These are phyloP conservation scores for Tenthredo notha DNA, from an alignment of 2,888 invertebrate species.

Conservation along the genomic window DNA sequence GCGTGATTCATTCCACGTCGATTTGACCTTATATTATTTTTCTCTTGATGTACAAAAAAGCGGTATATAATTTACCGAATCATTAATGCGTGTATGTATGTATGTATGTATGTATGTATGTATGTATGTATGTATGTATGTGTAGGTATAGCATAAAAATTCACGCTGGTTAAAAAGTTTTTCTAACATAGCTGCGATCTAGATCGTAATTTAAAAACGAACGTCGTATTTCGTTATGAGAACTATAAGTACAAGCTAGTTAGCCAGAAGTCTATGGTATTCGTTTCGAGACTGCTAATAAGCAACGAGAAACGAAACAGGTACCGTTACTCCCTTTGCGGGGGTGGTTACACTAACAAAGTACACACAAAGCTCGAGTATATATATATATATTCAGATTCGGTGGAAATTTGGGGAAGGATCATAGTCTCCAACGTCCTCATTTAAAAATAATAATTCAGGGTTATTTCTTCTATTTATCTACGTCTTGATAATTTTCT, in stretches of 20 bases:
- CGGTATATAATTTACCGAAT: background rate
- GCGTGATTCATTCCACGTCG: background rate
- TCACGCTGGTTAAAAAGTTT: background rate
- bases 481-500: background rate
- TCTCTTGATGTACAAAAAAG: background rate
- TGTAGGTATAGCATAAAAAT: background rate
- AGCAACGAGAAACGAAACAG: background rate
- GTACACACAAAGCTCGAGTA: background rate
- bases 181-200: background rate
- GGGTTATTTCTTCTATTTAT: background rate
- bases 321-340: constrained; percentile 32
- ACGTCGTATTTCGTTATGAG: background rate
- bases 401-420: background rate
- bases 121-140: background rate
- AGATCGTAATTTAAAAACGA: background rate
- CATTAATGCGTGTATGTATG: background rate
- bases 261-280: background rate
- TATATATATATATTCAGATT: background rate
- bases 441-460: background rate
- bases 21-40: background rate
- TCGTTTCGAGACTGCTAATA: constrained; percentile 39
- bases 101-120: background rate
- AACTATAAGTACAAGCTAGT: background rate
- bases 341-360: background rate
- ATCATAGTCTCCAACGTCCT: too few species aligned